These are phyloP conservation scores for Cliona cf. orientalis DNA, from an alignment of 37 sponge, comb jelly and placozoan species.

Conservation along the genomic window DNA sequence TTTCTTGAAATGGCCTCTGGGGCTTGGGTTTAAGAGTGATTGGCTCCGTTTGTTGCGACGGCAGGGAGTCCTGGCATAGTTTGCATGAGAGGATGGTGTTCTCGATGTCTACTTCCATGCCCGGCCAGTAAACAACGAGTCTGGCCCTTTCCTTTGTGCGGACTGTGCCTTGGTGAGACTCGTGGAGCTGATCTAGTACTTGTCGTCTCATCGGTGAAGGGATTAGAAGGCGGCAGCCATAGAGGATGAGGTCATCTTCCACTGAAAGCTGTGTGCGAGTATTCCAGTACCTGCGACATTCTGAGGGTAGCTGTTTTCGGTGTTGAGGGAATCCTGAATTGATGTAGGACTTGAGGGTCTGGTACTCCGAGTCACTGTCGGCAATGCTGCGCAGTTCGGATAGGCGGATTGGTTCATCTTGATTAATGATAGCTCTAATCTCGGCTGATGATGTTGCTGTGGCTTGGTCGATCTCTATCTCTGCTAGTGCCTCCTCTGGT, in stretches of 20 bases:
- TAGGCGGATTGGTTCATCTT: not conserved
- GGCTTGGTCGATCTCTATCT: not conserved
- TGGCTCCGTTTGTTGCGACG: too few species aligned
- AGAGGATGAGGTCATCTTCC: conserved; percentile 24
- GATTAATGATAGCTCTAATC: not conserved
- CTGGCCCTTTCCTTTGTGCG: not conserved
- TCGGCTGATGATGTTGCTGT: conserved; percentile 8
- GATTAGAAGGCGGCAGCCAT: conserved; percentile 1
- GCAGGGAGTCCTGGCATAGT: too few species aligned
- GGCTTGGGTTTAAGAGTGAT: not conserved
- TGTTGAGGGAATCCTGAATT: conserved; percentile 11
- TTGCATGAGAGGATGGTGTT: conserved; percentile 1
- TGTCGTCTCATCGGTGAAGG: not conserved
- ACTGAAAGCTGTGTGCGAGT: conserved; percentile 2
- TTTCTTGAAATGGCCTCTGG: too few species aligned
- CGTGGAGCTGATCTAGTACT: conserved; percentile 18
- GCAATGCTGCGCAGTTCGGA: conserved; percentile 1
- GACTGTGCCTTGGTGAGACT: not conserved
- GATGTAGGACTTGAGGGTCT: conserved; percentile 7
- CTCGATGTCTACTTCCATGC: not conserved
- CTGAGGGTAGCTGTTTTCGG: not conserved
- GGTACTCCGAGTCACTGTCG: conserved; percentile 10
- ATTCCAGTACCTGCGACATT: conserved; percentile 17
- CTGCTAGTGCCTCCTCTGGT: conserved; percentile 10
- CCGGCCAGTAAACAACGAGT: conserved; percentile 1